Conservation (phyloP, 2,888 invertebrate genomes). For the Amphiduros pacificus region DNA sequence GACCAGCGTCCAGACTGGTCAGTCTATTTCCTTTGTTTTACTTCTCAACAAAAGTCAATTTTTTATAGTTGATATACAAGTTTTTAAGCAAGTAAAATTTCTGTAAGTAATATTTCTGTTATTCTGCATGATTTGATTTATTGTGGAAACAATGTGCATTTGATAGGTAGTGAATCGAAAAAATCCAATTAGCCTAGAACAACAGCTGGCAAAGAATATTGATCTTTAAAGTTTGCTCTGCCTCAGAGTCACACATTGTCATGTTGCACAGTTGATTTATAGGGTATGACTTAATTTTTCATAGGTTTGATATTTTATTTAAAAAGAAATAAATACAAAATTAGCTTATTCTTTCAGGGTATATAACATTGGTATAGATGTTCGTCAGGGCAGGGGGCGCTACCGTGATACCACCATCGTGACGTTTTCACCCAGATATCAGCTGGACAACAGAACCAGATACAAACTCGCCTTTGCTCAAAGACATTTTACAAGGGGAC, state of each 20-base stretch:
- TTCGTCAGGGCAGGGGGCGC: conserved; percentile 83
- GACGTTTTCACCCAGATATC: conserved; percentile 88
- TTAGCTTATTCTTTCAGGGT: conserved; percentile 64
- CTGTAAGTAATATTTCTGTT: no score
- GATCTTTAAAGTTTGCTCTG: background rate
- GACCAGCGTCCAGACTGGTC: conserved; percentile 67
- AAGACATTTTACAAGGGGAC: conserved; percentile 68
- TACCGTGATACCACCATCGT: conserved; percentile 90
- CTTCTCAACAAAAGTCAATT: background rate
- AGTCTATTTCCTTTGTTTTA: background rate
- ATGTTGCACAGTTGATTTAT: no score
- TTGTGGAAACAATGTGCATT: no score
- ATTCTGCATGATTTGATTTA: no score
- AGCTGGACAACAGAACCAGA: conserved; percentile 84
- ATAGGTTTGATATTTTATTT: no score
- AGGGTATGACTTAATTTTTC: no score
- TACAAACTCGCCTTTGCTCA: conserved; percentile 85
- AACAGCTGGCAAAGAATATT: background rate
- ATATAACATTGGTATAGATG: conserved; percentile 85
- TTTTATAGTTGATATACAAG: background rate
- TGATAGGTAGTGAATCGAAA: no score
- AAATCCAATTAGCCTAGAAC: no score
- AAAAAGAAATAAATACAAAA: no score
- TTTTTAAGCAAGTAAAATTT: no score
- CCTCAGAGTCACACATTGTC: no score